Percentiles rank a stretch among this genome's conserved stretches.
Conservation (phyloP, 2,888 invertebrate genomes). For the Melinaea marsaeus region DNA sequence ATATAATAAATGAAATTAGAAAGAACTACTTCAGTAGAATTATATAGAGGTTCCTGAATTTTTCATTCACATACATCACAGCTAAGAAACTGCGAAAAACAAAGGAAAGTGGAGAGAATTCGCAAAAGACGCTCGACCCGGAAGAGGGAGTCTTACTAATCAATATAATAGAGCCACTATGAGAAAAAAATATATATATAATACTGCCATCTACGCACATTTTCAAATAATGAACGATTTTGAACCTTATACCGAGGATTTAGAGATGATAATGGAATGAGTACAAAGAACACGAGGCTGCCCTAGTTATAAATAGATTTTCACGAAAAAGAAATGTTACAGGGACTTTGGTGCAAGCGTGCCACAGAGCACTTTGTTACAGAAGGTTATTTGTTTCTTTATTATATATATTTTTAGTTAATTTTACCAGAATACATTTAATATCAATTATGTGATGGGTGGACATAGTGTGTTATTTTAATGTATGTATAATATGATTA, state of each 20-base stretch:
- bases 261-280: constrained; percentile 42
- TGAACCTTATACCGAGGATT: constrained; percentile 34
- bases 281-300: constrained; percentile 50
- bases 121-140: constrained; percentile 65
- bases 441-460: constrained; percentile 6
- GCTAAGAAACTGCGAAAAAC: constrained; percentile 55
- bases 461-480: too few relatives aligned
- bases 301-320: constrained; percentile 79
- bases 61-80: constrained; percentile 31
- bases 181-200: constrained; percentile 64
- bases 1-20: too few relatives aligned
- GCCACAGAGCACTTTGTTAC: constrained; percentile 50
- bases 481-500: too few relatives aligned
- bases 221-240: constrained; percentile 33
- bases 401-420: constrained; percentile 1
- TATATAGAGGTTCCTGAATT: constrained; percentile 13
- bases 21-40: too few relatives aligned
- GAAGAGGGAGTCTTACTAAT: constrained; percentile 72
- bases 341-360: constrained; percentile 75
- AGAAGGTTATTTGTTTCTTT: constrained; percentile 36
- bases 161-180: constrained; percentile 78
- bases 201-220: constrained; percentile 50
- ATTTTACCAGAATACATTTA: neutral
- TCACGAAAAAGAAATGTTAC: constrained; percentile 79
- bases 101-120: constrained; percentile 63